Evolutionary conservation across 2,113 vertebrate genomes (phyloP).

Genomic region (Zosterops pallidus): DNA sequence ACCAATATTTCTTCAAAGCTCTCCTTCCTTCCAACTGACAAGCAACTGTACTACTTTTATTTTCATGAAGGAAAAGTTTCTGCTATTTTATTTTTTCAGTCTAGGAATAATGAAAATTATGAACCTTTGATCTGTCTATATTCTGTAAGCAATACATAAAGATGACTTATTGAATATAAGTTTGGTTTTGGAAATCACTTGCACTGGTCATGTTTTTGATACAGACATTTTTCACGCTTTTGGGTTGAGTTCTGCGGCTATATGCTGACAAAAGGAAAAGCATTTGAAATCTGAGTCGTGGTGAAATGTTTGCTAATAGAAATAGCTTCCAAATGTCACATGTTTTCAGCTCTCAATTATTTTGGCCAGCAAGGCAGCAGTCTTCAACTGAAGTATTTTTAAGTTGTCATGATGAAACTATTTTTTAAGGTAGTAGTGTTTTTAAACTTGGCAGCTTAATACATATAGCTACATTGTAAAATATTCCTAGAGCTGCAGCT

Average conservation of each 20-base stretch:
- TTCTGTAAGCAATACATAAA: background rate
- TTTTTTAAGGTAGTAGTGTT: background rate
- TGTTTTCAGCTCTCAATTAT: background rate
- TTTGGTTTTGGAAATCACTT: background rate
- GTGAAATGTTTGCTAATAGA: background rate
- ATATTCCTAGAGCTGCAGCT: background rate
- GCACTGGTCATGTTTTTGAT: background rate
- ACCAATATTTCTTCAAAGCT: background rate
- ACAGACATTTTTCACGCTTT: background rate
- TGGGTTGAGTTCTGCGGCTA: background rate
- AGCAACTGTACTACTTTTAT: background rate
- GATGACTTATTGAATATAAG: background rate
- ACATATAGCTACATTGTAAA: background rate
- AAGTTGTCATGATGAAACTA: background rate
- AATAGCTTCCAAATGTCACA: background rate
- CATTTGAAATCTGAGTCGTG: background rate
- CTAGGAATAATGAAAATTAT: background rate
- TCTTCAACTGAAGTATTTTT: background rate
- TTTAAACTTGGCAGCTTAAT: background rate
- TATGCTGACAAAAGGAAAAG: background rate
- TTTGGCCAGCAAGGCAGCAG: background rate
- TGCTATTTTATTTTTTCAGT: background rate
- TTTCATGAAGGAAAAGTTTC: background rate
- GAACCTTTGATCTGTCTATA: background rate
- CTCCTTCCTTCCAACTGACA: background rate